Percentiles rank a stretch among this genome's conserved stretches.
phyloP scores from a whole-genome alignment of 1,140 invertebrate genomes.

The Micrasema longulum region DNA sequence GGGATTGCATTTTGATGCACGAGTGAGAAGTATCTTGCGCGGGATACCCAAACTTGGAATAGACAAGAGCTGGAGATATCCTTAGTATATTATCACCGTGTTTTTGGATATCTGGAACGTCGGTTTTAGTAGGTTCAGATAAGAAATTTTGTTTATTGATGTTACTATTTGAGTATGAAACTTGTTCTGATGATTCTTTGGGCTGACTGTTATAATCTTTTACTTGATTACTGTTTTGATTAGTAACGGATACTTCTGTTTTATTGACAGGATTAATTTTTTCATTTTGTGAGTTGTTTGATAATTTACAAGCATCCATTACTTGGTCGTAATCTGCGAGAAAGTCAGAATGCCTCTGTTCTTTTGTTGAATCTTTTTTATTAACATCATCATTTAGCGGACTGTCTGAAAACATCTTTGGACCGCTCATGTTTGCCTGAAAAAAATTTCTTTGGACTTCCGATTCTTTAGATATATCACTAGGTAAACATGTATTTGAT shows the following conservation, averaged over 20 bases:
- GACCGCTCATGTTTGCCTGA: conserved; percentile 16
- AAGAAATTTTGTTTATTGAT: conserved; percentile 7
- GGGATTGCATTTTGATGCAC: conserved; percentile 29
- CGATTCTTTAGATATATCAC: conserved; percentile 14
- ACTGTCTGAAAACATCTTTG: conserved; percentile 24
- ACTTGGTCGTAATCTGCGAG: conserved; percentile 17
- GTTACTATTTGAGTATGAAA: conserved; percentile 2
- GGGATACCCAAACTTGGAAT: conserved; percentile 17
- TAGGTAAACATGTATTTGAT: background rate
- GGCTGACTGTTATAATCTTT: background rate
- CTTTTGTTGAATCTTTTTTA: conserved; percentile 7
- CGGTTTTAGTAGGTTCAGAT: background rate
- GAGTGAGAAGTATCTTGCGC: conserved; percentile 10
- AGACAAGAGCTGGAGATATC: background rate
- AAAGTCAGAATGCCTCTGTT: conserved; percentile 12
- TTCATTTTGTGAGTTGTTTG: conserved; percentile 3
- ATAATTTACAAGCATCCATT: conserved; percentile 28
- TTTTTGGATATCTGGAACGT: background rate
- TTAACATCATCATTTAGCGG: background rate
- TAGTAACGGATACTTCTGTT: background rate
- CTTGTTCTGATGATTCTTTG: conserved; percentile 1
- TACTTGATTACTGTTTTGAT: background rate
- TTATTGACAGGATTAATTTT: background rate
- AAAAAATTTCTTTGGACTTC: conserved; percentile 25
- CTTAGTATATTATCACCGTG: background rate